Evolutionary conservation across 1,140 invertebrate genomes (phyloP), one percentile per base, ranked within the genome.

Genomic region (Brachionus calyciflorus): DNA sequence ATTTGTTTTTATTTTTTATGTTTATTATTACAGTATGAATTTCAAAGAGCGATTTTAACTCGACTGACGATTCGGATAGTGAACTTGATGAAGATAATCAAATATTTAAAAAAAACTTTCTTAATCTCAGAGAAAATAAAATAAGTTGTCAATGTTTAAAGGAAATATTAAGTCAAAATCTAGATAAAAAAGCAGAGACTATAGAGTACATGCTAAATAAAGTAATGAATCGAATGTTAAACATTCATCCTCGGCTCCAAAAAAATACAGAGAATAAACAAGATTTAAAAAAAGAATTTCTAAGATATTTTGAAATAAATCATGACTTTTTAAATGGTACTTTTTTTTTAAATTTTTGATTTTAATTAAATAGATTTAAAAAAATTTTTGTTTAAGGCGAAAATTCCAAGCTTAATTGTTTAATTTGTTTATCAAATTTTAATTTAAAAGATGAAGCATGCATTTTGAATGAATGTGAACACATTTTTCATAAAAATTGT

Each of bases 361-460:
- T 9, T 63, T 28, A 63, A 17, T 68, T n/a, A 46, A 9, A n/a
- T n/a, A n/a, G n/a, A n/a, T n/a, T n/a, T n/a, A n/a, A n/a, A n/a
- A n/a, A n/a, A n/a, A 10, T 9, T 68, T 41, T 68, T 37, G 5
- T 12, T 68, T 24, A 40, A 48, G 37, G n/a, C 26, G 30, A 21
- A 12, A 65, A 14, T 37, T 17, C 28, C n/a, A 17, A 68, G n/a
- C 17, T 33, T 33, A 48, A 51, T 28, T 70, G 65, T 51, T 70
- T 48, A 46, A 70, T 70, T n/a, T 70, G 65, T 19, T 9, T 70
- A 40, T 49, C 65, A 1, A 51, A 19, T 70, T 70, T 49, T 70
- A 40, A 70, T 12, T 17, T 51, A 12, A 40, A 51, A 46, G 65
- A 70, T 26, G 65, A 70, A 33, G 65, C 65, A 30, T 10, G 21